Conservation (phyloP, 2,113 vertebrate genomes). For the Mus musculus region DNA sequence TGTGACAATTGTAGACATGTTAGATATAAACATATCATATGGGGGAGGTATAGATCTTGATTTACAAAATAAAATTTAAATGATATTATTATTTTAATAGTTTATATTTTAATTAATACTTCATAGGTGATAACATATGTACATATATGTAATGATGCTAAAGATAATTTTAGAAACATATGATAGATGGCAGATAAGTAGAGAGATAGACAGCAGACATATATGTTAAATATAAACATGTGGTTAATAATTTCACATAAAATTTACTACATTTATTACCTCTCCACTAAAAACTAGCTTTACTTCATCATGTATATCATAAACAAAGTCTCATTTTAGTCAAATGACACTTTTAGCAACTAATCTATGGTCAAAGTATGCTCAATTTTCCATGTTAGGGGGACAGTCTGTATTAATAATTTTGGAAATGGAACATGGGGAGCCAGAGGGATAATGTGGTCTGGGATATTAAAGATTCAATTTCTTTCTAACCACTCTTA, state of each 20-base stretch:
- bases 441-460: fast-evolving
- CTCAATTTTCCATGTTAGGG: neutral
- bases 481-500: neutral
- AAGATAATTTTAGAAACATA: neutral
- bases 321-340: neutral
- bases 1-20: neutral
- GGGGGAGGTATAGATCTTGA: neutral
- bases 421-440: neutral
- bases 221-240: neutral
- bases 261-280: neutral
- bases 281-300: neutral
- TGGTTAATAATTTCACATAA: neutral
- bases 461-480: neutral
- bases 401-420: fast-evolving
- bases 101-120: neutral
- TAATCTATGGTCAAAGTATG: fast-evolving
- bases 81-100: no score
- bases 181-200: neutral
- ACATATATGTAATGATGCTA: neutral
- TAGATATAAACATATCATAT: neutral
- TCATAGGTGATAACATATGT: no score
- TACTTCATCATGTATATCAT: neutral
- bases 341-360: neutral
- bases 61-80: neutral
- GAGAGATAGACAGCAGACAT: no score